Percentiles rank a stretch among this genome's conserved stretches.
These are phyloP conservation scores for Sinocyclocheilus grahami DNA, from an alignment of 2,113 vertebrate species.

Conservation along the genomic window DNA sequence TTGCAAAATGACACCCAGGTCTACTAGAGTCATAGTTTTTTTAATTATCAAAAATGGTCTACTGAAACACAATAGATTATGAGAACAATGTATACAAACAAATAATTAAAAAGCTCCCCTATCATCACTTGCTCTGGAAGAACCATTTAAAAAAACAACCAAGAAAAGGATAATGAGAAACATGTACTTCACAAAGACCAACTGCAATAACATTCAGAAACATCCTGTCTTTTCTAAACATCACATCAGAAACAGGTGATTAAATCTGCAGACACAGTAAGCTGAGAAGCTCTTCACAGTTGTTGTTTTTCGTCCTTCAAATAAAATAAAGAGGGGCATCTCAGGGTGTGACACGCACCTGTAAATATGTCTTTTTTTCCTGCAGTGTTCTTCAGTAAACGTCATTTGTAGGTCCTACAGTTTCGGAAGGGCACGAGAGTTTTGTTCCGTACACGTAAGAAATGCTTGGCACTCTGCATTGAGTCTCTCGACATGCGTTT, in stretches of 20 bases:
- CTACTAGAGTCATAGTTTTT: slow-evolving; percentile 70
- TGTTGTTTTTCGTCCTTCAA: slow-evolving; percentile 61
- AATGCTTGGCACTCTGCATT: slow-evolving; percentile 29
- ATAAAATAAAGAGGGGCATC: slow-evolving; percentile 60
- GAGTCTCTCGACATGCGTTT: slow-evolving; percentile 19
- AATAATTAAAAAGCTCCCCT: slow-evolving; percentile 75
- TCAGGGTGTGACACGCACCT: slow-evolving; percentile 36
- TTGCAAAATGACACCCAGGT: slow-evolving; percentile 46
- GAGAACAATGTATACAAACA: slow-evolving; percentile 82
- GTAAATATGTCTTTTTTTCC: slow-evolving; percentile 56
- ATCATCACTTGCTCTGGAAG: slow-evolving; percentile 73
- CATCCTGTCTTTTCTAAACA: slow-evolving; percentile 65
- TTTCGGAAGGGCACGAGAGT: slow-evolving; percentile 9
- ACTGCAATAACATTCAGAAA: slow-evolving; percentile 74
- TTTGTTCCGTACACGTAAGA: slow-evolving; percentile 41
- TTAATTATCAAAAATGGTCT: slow-evolving; percentile 82
- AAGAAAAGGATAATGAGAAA: slow-evolving; percentile 69
- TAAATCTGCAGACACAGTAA: slow-evolving; percentile 57
- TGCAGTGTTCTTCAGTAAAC: slow-evolving; percentile 58
- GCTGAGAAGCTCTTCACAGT: slow-evolving; percentile 73
- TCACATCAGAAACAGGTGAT: slow-evolving; percentile 73
- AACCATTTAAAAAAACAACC: slow-evolving; percentile 70
- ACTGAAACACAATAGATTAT: slow-evolving; percentile 82
- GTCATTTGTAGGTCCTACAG: slow-evolving; percentile 39
- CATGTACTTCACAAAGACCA: slow-evolving; percentile 78